These are phyloP conservation scores for Stegophylla sp. DNA, from an alignment of 2,888 invertebrate species.

Conservation along the genomic window DNA sequence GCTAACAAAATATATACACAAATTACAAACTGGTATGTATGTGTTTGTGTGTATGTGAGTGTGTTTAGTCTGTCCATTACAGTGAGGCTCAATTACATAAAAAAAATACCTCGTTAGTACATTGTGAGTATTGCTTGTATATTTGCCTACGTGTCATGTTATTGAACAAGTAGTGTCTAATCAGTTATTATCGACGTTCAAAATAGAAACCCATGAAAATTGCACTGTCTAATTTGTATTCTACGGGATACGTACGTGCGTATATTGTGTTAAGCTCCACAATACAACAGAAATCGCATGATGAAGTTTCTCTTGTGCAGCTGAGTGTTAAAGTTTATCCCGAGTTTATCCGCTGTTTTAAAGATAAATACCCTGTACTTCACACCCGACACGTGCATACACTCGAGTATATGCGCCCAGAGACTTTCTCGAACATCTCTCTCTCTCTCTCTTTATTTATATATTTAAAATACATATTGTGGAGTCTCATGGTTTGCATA, in stretches of 20 bases:
- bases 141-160: slow-evolving; percentile 38
- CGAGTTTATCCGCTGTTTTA: neutral
- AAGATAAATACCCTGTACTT: slow-evolving; percentile 18
- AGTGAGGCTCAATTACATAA: slow-evolving; percentile 17
- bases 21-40: no score
- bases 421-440: neutral
- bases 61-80: slow-evolving; percentile 8
- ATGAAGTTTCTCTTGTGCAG: neutral
- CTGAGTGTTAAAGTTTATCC: neutral
- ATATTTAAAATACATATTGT: no score
- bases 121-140: slow-evolving; percentile 30
- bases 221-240: slow-evolving; percentile 30
- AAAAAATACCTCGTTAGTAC: slow-evolving; percentile 45
- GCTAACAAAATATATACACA: slow-evolving; percentile 20
- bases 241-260: neutral
- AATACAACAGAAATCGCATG: neutral
- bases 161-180: slow-evolving; percentile 32
- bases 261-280: neutral
- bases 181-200: slow-evolving; percentile 33
- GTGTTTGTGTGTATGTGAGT: neutral
- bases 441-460: no score
- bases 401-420: neutral
- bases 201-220: slow-evolving; percentile 25
- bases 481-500: no score
- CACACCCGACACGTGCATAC: no score